Evolutionary conservation across 2,113 vertebrate species (phyloP), one percentile per base, ranked within the genome.

Genomic region (Peromyscus californicus): DNA sequence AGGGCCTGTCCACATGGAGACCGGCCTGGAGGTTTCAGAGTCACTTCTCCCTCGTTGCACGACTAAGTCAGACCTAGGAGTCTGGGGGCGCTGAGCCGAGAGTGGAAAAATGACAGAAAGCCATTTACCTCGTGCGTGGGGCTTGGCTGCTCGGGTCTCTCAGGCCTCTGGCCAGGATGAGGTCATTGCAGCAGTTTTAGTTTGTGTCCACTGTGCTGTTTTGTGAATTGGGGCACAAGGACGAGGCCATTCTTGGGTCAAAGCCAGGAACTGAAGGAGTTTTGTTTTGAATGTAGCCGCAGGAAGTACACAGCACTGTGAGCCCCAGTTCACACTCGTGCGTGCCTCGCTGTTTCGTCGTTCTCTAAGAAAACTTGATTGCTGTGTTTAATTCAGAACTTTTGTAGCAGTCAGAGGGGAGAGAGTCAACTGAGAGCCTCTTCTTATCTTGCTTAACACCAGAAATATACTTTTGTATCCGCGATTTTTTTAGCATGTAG

Each of bases 111-210:
- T 13, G 57, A 36, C 26, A 67, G 26, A 59, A 21, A 83, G 33
- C 10, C 5, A 36, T 85, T 92, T 82, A n/a, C 4, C n/a, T 36
- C 93, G 54, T 90, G 22, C 17, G 65, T 7, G 78, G 72, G 31
- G 33, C 69, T 94, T 45, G n/a, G n/a, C n/a, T n/a, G 24, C 6
- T 31, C 79, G 82, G 36, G 16, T 31, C 79, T 92, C 72, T 72
- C 45, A 69, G 90, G 72, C 90, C 87, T 84, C 12, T 70, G 57
- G 48, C 26, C 59, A 89, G 57, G 57, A 65, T 42, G n/a, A 69
- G 70, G 80, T 76, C n/a, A 24, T 94, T n/a, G 74, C 29, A 42
- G 69, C 65, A 89, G 65, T 96, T 95, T 95, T 80, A 89, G 67
- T 63, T 16, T 94, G 61, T 85, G 17, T 91, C 54, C 79, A 61